Base-by-base conservation (phyloP, 1,140 invertebrate genomes). In the Dendrolimus kikuchii region DNA sequence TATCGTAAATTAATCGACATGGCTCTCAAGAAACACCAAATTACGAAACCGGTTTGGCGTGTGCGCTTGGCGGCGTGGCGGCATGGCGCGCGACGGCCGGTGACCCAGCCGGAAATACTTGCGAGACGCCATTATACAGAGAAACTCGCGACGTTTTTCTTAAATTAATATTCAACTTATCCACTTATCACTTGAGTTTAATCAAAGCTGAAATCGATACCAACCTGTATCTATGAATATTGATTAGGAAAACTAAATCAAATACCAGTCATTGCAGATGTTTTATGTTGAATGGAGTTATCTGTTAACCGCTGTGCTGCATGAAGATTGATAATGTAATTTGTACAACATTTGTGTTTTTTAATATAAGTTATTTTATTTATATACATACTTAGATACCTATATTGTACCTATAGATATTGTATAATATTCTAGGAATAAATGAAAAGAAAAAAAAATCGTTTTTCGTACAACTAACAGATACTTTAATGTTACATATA, bases 21-120 rank as follows among this genome's bases (percentile, higher is more conserved):
- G 59, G 54, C 58, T 74, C 57, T 76, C 64, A 56, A 62, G 61
- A 63, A 73, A 71, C 63, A 68, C 66, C 63, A 66, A 72, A 66
- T 64, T 62, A 66, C 55, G 39, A 55, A 59, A 85, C 81, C 73
- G 79, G 81, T 85, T 82, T 80, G 77, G 81, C 81, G 76, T 82
- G 81, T 81, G 81, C 81, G 51, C 68, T n/a, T 37, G 4, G 50
- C 41, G 50, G 36, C 41, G 48, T 23, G 23, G 23, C 23, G 23
- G 23, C 23, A 23, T 23, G 23, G 23, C 55, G 38, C 46, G 40
- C 53, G 46, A 41, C 53, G 65, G 51, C 47, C 49, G 54, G 57
- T 52, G 51, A 57, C 56, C 62, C 5, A 23, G 56, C 72, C 72
- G 77, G 75, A 81, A 81, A 78, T 75, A 60, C 74, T 74, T 50